These are phyloP conservation scores for Tetrax tetrax DNA, from an alignment of 2,113 vertebrate genomes.

Conservation along the genomic window DNA sequence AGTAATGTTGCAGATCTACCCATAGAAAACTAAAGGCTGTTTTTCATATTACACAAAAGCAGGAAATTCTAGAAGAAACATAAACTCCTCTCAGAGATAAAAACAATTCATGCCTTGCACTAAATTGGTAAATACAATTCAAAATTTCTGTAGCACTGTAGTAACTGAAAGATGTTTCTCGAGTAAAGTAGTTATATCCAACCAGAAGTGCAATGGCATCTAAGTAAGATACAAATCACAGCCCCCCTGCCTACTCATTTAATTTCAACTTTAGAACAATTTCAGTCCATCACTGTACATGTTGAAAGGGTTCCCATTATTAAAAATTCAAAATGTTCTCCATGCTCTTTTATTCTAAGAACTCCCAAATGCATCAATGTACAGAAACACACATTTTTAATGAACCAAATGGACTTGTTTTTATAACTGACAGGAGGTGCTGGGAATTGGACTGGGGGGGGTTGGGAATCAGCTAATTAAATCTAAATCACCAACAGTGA, in stretches of 20 bases:
- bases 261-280: slow-evolving; percentile 40
- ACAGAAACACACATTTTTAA: slow-evolving; percentile 72
- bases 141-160: not conserved
- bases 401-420: slow-evolving; percentile 70
- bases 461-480: slow-evolving; percentile 55
- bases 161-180: not conserved
- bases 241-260: not conserved
- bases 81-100: not conserved
- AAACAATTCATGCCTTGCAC: not conserved
- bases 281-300: slow-evolving; percentile 31
- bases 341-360: slow-evolving; percentile 58
- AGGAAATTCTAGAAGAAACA: not conserved
- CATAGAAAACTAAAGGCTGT: not conserved
- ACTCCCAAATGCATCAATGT: slow-evolving; percentile 59
- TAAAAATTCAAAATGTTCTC: slow-evolving; percentile 65
- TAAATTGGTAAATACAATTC: not conserved
- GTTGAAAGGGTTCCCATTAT: slow-evolving; percentile 57
- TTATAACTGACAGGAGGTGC: slow-evolving; percentile 62
- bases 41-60: not conserved
- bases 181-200: not conserved
- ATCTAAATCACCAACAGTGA: slow-evolving; percentile 55
- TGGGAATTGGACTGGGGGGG: slow-evolving; percentile 40
- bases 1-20: not conserved
- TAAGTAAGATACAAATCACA: not conserved
- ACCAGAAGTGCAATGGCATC: not conserved